phyloP scores from a whole-genome alignment of 2,888 invertebrate species.

The Spisula subtruncata region DNA sequence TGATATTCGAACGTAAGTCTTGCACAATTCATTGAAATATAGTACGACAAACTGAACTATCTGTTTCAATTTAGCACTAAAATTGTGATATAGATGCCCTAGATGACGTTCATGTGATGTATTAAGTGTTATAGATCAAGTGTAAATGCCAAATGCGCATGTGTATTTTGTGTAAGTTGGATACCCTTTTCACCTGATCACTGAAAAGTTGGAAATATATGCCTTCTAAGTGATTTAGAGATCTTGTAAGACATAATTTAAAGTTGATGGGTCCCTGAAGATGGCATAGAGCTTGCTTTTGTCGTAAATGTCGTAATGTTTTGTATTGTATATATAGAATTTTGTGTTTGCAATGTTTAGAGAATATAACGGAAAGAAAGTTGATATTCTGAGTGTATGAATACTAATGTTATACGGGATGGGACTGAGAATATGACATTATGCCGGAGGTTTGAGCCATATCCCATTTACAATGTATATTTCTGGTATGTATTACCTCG shows the following conservation, averaged over 20 bases:
- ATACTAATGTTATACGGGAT: no score
- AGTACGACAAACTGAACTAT: background rate
- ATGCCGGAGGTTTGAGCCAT: no score
- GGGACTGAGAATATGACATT: no score
- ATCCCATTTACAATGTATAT: no score
- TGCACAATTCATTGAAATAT: background rate
- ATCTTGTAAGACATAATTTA: constrained; percentile 23
- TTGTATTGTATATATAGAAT: background rate
- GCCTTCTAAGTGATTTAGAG: background rate
- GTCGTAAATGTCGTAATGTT: background rate
- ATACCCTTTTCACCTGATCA: background rate
- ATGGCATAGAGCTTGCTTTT: background rate
- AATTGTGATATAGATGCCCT: background rate
- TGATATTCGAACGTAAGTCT: background rate
- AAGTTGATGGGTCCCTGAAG: background rate
- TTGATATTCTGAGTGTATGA: no score
- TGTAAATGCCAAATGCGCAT: background rate
- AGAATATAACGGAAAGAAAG: no score
- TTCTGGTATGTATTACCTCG: no score
- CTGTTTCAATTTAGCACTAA: background rate
- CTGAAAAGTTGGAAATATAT: background rate
- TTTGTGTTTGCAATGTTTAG: no score
- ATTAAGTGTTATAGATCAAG: background rate
- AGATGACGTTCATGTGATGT: background rate
- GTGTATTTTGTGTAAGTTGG: background rate